phyloP scores from a whole-genome alignment of 2,888 invertebrate species.

The Argynnis bischoffii region DNA sequence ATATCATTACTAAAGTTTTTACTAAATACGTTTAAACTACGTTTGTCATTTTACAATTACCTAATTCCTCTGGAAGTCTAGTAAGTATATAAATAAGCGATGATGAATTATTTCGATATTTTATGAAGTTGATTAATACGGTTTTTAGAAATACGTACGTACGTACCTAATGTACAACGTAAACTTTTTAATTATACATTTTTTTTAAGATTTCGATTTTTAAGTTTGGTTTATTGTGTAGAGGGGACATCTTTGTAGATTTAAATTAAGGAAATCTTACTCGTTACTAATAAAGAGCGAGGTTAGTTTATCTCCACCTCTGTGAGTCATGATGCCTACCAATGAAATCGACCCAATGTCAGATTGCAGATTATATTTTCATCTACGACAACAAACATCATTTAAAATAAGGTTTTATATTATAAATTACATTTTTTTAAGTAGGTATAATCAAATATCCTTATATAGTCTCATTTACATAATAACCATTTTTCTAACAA shows the following conservation, averaged over 20 bases:
- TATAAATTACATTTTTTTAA: neutral
- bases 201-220: neutral
- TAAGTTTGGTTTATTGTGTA: neutral
- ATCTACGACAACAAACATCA: constrained; percentile 13
- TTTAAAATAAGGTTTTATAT: neutral
- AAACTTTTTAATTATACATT: too few species aligned
- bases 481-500: neutral
- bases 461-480: neutral
- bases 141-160: too few species aligned
- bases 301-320: constrained; percentile 29
- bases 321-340: constrained; percentile 44
- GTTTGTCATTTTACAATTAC: too few species aligned
- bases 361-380: neutral
- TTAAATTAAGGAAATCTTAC: neutral
- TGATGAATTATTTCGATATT: too few species aligned
- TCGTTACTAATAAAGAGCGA: constrained; percentile 25
- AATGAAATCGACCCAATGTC: constrained; percentile 17
- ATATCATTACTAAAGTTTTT: too few species aligned
- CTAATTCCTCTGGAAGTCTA: too few species aligned
- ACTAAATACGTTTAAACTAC: too few species aligned
- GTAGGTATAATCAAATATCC: neutral
- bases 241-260: neutral
- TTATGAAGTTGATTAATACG: too few species aligned
- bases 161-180: too few species aligned
- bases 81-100: too few species aligned